These are phyloP conservation scores for Stegostoma tigrinum DNA, from an alignment of 2,113 vertebrate genomes.

Conservation along the genomic window DNA sequence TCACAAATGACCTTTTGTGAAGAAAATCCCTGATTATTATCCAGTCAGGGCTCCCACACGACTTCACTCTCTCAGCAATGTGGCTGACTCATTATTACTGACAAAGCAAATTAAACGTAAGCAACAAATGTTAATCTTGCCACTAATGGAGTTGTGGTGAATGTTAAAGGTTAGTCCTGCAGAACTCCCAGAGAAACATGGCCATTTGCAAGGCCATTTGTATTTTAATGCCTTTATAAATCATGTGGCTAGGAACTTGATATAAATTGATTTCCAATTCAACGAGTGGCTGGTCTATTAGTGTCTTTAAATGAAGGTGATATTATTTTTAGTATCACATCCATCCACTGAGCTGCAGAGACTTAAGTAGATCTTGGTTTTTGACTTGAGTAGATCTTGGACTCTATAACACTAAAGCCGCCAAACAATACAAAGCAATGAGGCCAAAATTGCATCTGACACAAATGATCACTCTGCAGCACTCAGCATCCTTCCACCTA, in stretches of 20 bases:
- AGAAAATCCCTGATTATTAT: no score
- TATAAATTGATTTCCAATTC: constrained; percentile 14
- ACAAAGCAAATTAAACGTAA: no score
- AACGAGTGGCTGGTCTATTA: not conserved
- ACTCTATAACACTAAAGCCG: not conserved
- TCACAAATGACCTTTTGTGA: no score
- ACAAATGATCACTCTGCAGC: not conserved
- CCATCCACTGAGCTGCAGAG: not conserved
- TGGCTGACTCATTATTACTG: no score
- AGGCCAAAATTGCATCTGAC: not conserved
- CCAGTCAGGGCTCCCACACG: no score
- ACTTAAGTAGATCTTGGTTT: not conserved
- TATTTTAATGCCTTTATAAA: not conserved
- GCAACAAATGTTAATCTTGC: no score
- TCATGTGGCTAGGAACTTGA: not conserved
- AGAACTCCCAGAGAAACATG: no score
- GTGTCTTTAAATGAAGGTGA: not conserved
- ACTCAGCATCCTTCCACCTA: not conserved
- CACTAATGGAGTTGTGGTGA: no score
- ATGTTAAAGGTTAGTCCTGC: no score
- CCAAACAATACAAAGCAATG: not conserved
- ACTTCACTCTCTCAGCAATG: no score
- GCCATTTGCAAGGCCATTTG: not conserved
- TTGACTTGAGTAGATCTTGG: not conserved
- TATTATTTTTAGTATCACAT: not conserved